Evolutionary conservation across 2,888 invertebrate species (phyloP).

Genomic region (Drosophila fungiperda): DNA sequence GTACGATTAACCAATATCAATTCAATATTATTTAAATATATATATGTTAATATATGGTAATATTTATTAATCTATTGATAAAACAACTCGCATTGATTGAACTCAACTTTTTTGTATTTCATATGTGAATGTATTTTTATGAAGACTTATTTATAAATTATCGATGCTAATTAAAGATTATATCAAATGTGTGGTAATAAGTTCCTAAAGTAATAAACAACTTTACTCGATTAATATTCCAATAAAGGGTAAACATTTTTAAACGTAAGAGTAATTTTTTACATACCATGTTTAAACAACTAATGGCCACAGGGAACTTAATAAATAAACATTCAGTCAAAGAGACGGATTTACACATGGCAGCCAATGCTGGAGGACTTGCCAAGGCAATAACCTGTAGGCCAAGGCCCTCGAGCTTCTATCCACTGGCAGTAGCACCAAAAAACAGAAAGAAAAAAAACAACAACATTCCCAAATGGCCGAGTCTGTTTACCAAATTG

Average conservation of each 20-base stretch:
- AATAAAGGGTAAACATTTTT: neutral
- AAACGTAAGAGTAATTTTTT: neutral
- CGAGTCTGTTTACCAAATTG: slow-evolving; percentile 63
- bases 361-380: slow-evolving; percentile 33
- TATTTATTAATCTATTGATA: neutral
- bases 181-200: neutral
- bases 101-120: neutral
- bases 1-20: neutral
- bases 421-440: neutral
- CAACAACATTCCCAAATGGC: slow-evolving; percentile 18
- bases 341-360: slow-evolving; percentile 2
- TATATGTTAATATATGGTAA: neutral
- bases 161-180: neutral
- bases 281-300: neutral
- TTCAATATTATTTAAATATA: neutral
- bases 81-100: neutral
- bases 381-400: slow-evolving; percentile 41
- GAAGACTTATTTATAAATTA: neutral
- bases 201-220: neutral
- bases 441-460: neutral
- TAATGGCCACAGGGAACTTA: neutral
- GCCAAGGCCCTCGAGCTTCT: slow-evolving; percentile 5
- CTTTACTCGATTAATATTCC: neutral
- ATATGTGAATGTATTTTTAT: neutral
- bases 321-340: neutral